Evolutionary conservation across 2,888 invertebrate genomes (phyloP), one percentile per base, ranked within the genome.

Genomic region (Tetramorium bicarinatum): DNA sequence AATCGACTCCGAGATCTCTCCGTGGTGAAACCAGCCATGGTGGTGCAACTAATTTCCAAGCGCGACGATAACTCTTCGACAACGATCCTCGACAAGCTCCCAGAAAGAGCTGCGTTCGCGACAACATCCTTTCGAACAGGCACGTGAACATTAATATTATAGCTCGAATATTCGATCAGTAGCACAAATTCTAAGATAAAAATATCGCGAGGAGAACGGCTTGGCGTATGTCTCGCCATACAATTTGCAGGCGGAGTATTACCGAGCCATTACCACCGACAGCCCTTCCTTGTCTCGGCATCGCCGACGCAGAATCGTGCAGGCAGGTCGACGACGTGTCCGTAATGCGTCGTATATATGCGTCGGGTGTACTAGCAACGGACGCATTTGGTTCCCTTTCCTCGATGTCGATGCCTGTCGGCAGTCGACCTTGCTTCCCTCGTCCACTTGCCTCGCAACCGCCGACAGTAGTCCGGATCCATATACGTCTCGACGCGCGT

Each of bases 321-420:
- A 25, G 54, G 61, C 44, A 72, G 72, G 64, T 71, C 69, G 83
- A 80, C 61, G 81, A 83, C 83, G 72, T 77, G 84, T 41, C 74
- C 69, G 59, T 91, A 91, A 91, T 91, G 87, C 88, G 88, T 91
- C 91, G 90, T 91, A 90, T 90, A 85, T 91, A 91, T 91, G 91
- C 91, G 90, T 82, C 87, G 88, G 84, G 64, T 62, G 84, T 82
- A 76, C 67, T 61, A 69, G 74, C 72, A 59, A 72, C 74, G 67
- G 67, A 75, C 84, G 87, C 86, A 85, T 89, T 74, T 89, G 87
- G 85, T 88, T 89, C 87, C 87, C 88, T 76, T 77, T 74, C 64
- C 82, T 52, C 69, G 71, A 71, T 41, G 84, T 69, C 77, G 69
- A 76, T 54, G 34, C 21, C 59, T 41, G 41, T 61, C 38, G 62